phyloP scores from a whole-genome alignment of 2,888 invertebrate species.

The Acholoe squamosa region DNA sequence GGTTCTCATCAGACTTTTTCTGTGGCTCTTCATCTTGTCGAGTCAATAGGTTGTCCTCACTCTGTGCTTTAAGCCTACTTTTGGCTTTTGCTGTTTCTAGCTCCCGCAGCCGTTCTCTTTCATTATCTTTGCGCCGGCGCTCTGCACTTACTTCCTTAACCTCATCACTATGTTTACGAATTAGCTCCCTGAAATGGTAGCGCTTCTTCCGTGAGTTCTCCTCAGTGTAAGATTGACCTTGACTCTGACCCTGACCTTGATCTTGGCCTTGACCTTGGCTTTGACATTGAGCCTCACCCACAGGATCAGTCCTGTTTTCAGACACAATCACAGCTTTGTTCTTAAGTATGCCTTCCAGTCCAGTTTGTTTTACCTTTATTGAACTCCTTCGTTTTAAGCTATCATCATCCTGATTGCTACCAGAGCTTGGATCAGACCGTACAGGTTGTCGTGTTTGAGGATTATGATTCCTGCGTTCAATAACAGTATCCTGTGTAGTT shows the following conservation, averaged over 20 bases:
- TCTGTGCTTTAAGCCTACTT: not conserved
- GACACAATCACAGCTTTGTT: not conserved
- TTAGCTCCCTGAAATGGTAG: constrained; percentile 42
- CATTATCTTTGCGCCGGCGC: constrained; percentile 9
- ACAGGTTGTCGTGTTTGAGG: not conserved
- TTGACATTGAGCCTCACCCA: not conserved
- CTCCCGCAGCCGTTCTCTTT: not conserved
- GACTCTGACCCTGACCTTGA: not conserved
- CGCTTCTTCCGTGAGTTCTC: not conserved
- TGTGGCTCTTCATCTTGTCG: not conserved
- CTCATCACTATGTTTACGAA: constrained; percentile 39
- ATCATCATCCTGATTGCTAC: not conserved
- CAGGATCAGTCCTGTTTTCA: not conserved
- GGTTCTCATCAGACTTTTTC: not conserved
- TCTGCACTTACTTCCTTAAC: not conserved
- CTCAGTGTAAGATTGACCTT: not conserved
- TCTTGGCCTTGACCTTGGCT: not conserved
- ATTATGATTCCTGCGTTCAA: not conserved
- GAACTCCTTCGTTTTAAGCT: not conserved
- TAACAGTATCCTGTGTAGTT: not conserved
- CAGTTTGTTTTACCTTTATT: not conserved
- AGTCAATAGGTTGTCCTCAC: constrained; percentile 47
- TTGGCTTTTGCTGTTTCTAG: constrained; percentile 17
- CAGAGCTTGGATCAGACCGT: not conserved
- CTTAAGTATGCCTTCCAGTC: not conserved